phyloP scores from a whole-genome alignment of 2,888 invertebrate genomes.

The Prenolepis imparis region DNA sequence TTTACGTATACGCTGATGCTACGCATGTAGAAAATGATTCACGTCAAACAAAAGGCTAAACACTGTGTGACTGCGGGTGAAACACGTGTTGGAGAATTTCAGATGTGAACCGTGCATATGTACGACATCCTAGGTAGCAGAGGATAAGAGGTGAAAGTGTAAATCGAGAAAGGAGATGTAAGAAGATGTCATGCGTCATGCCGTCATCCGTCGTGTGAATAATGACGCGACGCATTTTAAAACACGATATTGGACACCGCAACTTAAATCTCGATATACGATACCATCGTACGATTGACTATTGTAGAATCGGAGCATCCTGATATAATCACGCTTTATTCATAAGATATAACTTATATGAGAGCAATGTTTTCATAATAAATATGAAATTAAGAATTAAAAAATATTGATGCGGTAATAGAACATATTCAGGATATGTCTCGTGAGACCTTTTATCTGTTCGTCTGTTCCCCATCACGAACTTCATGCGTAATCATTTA shows the following conservation, averaged over 20 bases:
- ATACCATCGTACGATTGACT: not conserved
- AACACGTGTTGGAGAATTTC: constrained; percentile 82
- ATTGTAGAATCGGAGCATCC: not conserved
- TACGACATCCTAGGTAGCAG: constrained; percentile 63
- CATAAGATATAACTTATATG: not conserved
- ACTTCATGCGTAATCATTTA: constrained; percentile 30
- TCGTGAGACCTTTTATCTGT: not conserved
- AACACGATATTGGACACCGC: constrained; percentile 11
- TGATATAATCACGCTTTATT: not conserved
- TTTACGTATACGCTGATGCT: constrained; percentile 61
- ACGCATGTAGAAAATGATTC: constrained; percentile 81
- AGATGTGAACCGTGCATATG: constrained; percentile 71
- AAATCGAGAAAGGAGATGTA: constrained; percentile 30
- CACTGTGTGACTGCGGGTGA: constrained; percentile 78
- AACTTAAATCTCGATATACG: not conserved
- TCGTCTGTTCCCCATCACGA: constrained; percentile 7
- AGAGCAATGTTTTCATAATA: not conserved
- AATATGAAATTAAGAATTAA: not conserved
- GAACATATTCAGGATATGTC: not conserved
- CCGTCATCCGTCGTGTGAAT: constrained; percentile 22
- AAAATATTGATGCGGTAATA: not conserved
- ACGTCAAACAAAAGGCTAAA: constrained; percentile 84
- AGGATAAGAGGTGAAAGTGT: constrained; percentile 19
- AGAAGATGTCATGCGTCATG: constrained; percentile 33
- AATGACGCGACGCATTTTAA: constrained; percentile 22